Conservation (phyloP, 2,113 vertebrate species). For the Oxygymnocypris stewartii region DNA sequence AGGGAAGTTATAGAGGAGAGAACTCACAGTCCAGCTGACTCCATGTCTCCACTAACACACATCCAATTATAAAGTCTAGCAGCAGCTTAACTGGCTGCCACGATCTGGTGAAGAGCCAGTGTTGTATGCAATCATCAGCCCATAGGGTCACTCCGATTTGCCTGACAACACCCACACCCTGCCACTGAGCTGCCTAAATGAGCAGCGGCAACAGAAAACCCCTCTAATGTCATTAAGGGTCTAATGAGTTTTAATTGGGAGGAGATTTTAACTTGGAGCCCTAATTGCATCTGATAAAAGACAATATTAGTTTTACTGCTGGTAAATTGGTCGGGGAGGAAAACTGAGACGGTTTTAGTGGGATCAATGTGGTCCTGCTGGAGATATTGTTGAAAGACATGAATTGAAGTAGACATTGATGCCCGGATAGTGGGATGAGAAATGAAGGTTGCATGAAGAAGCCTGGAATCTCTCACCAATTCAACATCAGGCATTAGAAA, state of each 20-base stretch:
- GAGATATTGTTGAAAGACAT: constrained; percentile 67
- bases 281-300: constrained; percentile 85
- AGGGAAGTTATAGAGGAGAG: constrained; percentile 19
- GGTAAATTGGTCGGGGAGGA: constrained; percentile 72
- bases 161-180: constrained; percentile 42
- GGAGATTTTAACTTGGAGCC: constrained; percentile 79
- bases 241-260: constrained; percentile 82
- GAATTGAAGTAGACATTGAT: constrained; percentile 41
- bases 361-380: constrained; percentile 72
- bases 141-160: constrained; percentile 48
- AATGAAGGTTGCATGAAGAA: not conserved
- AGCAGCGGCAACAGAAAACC: constrained; percentile 68
- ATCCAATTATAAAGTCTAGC: constrained; percentile 51
- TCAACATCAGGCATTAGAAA: not conserved
- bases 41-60: constrained; percentile 42
- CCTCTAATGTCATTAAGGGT: constrained; percentile 74
- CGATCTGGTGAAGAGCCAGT: constrained; percentile 34
- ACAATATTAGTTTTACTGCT: constrained; percentile 81
- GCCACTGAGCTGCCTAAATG: constrained; percentile 58
- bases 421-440: constrained; percentile 48
- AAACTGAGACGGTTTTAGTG: constrained; percentile 52
- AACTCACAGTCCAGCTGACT: constrained; percentile 32
- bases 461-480: not conserved
- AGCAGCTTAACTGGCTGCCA: constrained; percentile 49
- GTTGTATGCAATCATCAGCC: constrained; percentile 42